These are phyloP conservation scores for Rhinolophus ferrumequinum DNA, from an alignment of 2,113 vertebrate species.

Conservation along the genomic window DNA sequence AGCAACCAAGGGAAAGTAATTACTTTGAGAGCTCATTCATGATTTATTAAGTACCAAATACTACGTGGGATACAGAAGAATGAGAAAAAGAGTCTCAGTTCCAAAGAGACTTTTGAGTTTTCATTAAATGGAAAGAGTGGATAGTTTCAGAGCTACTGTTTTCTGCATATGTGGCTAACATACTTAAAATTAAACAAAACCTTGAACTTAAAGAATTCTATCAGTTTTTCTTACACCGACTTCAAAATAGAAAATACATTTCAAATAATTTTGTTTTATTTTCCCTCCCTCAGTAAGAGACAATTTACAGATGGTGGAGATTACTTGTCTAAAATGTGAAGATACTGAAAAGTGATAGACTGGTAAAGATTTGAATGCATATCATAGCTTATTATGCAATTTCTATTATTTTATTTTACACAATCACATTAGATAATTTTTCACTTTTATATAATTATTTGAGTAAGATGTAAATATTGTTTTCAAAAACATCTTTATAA, in stretches of 20 bases:
- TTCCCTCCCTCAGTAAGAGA: background rate
- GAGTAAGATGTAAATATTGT: background rate
- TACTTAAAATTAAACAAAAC: background rate
- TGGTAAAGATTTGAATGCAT: background rate
- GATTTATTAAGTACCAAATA: background rate
- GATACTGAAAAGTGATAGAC: background rate
- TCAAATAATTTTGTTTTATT: background rate
- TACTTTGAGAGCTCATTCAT: background rate
- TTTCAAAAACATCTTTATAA: background rate
- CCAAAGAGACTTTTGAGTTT: background rate
- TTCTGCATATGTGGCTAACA: background rate
- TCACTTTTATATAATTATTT: background rate
- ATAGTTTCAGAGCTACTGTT: background rate
- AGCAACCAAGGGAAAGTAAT: background rate
- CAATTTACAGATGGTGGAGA: background rate
- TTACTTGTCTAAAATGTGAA: background rate
- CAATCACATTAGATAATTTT: background rate
- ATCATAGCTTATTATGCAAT: background rate
- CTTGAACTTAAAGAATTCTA: background rate
- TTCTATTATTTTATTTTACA: background rate
- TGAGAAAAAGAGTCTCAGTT: background rate
- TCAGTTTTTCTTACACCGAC: background rate
- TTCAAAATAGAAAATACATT: background rate
- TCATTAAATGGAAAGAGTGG: background rate
- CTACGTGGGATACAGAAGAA: background rate